A percentile compares a stretch with the other conserved stretches of the same genome.
phyloP scores from a whole-genome alignment of 2,888 invertebrate species.

The Epirrita christyi region DNA sequence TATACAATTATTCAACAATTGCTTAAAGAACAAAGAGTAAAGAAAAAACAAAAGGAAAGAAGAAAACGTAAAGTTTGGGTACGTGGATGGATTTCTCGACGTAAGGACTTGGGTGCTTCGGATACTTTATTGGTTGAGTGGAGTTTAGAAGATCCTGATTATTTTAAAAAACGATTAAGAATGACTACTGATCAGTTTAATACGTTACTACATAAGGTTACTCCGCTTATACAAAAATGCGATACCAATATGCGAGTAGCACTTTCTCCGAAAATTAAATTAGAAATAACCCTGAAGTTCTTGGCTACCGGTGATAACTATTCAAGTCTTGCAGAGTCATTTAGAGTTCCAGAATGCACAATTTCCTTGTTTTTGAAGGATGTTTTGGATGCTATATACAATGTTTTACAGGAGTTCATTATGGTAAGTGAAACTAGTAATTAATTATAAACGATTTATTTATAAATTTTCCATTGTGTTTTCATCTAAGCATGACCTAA shows the following conservation, averaged over 20 bases:
- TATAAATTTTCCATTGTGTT: conserved; percentile 42
- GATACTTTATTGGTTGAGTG: too few species aligned
- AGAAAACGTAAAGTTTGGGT: too few species aligned
- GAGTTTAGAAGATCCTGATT: too few species aligned
- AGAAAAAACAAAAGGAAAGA: too few species aligned
- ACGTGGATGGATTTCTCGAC: too few species aligned
- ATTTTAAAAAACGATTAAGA: too few species aligned
- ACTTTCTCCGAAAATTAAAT: conserved; percentile 43
- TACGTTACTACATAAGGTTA: conserved; percentile 44
- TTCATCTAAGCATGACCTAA: conserved; percentile 43
- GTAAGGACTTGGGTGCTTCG: too few species aligned
- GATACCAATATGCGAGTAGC: conserved; percentile 45
- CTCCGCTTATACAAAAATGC: conserved; percentile 42
- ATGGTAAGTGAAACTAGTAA: conserved; percentile 1
- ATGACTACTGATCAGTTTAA: too few species aligned
- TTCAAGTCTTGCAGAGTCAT: conserved; percentile 51
- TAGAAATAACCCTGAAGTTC: conserved; percentile 43
- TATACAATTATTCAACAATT: too few species aligned
- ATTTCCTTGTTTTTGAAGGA: conserved; percentile 51
- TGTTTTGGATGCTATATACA: conserved; percentile 47
- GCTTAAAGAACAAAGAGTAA: too few species aligned
- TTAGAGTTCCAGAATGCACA: conserved; percentile 52
- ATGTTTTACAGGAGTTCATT: not conserved
- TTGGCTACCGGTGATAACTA: conserved; percentile 44
- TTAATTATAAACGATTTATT: conserved; percentile 40